These are phyloP conservation scores for Ptilodon capucinus DNA, from an alignment of 2,888 invertebrate genomes.

Conservation along the genomic window DNA sequence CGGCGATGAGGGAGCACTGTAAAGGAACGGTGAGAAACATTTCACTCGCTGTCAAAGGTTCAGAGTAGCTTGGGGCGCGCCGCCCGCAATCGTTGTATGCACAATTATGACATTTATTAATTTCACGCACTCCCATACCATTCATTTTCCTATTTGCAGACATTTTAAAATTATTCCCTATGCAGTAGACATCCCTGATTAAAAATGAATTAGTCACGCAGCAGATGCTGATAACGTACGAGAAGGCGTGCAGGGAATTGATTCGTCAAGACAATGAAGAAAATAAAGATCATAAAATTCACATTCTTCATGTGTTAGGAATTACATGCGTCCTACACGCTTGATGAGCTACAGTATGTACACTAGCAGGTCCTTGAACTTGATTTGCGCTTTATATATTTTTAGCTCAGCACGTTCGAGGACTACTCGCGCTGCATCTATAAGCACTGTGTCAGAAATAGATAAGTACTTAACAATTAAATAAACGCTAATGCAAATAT, in stretches of 20 bases:
- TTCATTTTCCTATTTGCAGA: constrained; percentile 22
- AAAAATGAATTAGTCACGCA: constrained; percentile 7
- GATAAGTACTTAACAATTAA: neutral
- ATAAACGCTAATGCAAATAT: neutral
- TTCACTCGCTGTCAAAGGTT: constrained; percentile 51
- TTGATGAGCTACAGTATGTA: constrained; percentile 51
- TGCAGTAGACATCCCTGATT: neutral
- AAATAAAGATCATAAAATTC: neutral
- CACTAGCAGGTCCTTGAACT: constrained; percentile 68
- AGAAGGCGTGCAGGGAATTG: neutral
- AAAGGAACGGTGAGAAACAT: constrained; percentile 43
- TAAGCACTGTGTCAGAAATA: constrained; percentile 4
- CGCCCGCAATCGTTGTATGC: constrained; percentile 34
- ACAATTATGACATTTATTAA: constrained; percentile 51
- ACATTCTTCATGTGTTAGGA: constrained; percentile 9
- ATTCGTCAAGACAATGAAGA: constrained; percentile 1
- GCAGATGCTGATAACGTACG: constrained; percentile 7
- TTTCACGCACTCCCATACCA: constrained; percentile 35
- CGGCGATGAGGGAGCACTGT: constrained; percentile 15
- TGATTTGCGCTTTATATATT: constrained; percentile 51
- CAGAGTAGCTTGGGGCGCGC: constrained; percentile 34
- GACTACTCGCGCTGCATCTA: constrained; percentile 6
- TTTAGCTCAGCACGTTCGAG: constrained; percentile 42
- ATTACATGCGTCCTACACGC: constrained; percentile 33
- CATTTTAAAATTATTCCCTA: neutral